phyloP scores from a whole-genome alignment of 1,140 invertebrate species.

The Conus ventricosus region DNA sequence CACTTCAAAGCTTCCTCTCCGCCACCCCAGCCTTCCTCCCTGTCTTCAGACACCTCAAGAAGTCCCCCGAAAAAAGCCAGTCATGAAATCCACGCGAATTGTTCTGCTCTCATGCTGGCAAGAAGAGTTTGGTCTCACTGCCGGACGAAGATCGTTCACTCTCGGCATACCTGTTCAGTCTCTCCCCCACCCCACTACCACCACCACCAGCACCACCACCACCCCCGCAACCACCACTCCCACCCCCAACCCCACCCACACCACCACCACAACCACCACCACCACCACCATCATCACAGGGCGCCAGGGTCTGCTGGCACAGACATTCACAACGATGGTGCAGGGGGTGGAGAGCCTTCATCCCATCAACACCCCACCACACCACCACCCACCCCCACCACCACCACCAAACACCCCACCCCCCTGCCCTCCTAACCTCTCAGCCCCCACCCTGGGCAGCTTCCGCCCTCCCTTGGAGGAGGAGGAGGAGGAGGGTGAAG shows the following conservation, averaged over 20 bases:
- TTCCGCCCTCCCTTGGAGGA: no score
- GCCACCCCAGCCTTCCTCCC: no score
- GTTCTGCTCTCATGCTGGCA: conserved; percentile 53
- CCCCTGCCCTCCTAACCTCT: background rate
- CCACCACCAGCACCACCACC: no score
- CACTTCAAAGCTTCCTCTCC: no score
- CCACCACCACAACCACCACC: no score
- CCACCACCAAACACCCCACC: background rate
- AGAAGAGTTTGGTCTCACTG: conserved; percentile 69
- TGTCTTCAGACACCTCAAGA: no score
- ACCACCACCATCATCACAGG: conserved; percentile 6
- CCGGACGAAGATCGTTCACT: conserved; percentile 69
- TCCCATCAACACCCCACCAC: background rate
- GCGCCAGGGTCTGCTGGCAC: conserved; percentile 41
- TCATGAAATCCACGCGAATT: no score
- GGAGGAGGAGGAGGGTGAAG: no score
- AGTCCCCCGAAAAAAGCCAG: no score
- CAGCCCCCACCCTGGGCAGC: background rate
- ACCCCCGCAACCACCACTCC: background rate
- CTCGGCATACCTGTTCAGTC: conserved; percentile 58
- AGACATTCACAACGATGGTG: conserved; percentile 43
- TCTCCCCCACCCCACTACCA: no score
- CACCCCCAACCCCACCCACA: background rate
- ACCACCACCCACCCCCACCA: background rate
- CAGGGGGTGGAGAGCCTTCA: background rate